Evolutionary conservation across 1,140 invertebrate genomes (phyloP).

Genomic region (Schlechtendalia chinensis): DNA sequence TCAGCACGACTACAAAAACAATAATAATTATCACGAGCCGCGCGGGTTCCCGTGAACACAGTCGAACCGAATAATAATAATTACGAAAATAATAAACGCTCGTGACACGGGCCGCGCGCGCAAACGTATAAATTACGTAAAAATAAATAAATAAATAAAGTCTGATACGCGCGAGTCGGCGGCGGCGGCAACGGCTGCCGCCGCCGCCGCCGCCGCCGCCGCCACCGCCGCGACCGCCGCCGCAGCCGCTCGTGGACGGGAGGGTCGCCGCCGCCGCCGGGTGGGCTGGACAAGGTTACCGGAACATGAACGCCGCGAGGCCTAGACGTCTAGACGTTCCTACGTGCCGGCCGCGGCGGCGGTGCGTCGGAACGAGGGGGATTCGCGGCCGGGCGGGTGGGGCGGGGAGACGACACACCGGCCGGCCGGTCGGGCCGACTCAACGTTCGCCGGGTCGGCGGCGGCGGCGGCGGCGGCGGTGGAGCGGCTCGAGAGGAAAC

Average conservation of each 20-base stretch:
- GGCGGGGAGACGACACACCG: neutral
- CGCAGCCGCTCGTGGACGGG: neutral
- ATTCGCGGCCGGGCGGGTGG: neutral
- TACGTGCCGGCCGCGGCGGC: slow-evolving; percentile 20
- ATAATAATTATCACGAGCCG: too few species aligned
- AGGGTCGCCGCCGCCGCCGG: slow-evolving; percentile 38
- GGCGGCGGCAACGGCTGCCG: too few species aligned
- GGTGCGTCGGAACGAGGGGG: slow-evolving; percentile 8
- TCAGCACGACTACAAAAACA: too few species aligned
- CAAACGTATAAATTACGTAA: neutral
- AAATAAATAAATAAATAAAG: slow-evolving; percentile 11
- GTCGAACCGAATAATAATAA: too few species aligned
- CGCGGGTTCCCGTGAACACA: too few species aligned
- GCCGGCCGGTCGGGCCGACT: slow-evolving; percentile 22
- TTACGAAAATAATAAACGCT: too few species aligned
- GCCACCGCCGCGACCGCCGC: neutral
- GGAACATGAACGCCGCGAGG: slow-evolving; percentile 49
- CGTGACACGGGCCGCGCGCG: too few species aligned
- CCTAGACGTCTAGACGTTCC: slow-evolving; percentile 49
- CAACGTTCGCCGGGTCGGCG: too few species aligned
- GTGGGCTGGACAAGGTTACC: slow-evolving; percentile 48
- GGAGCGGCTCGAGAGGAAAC: neutral
- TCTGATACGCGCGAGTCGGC: neutral
- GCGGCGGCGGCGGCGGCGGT: neutral
- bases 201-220: neutral